Conservation (phyloP, 2,888 invertebrate species). For the Drosophila maculinotata region DNA sequence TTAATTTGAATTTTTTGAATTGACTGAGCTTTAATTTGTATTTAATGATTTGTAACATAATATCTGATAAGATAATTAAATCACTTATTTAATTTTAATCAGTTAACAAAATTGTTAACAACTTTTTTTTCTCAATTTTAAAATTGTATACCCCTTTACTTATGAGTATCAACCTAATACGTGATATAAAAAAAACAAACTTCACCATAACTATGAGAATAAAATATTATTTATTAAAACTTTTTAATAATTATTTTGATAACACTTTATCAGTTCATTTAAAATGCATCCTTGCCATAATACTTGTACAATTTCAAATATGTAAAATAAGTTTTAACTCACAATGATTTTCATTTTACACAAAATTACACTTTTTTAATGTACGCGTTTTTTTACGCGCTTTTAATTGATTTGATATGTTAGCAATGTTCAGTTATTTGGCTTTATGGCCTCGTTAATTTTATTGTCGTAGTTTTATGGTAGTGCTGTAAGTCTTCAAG, state of each 20-base stretch:
- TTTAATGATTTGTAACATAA: too few relatives aligned
- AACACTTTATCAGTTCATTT: background rate
- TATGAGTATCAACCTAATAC: too few relatives aligned
- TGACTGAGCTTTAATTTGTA: too few relatives aligned
- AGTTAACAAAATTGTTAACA: too few relatives aligned
- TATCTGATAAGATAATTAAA: too few relatives aligned
- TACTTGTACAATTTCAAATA: background rate
- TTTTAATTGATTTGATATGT: slow-evolving; percentile 42
- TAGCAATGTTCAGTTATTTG: slow-evolving; percentile 13
- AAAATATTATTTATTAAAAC: too few relatives aligned
- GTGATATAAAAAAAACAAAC: too few relatives aligned
- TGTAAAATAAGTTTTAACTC: slow-evolving; percentile 42
- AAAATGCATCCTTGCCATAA: background rate
- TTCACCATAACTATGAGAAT: too few relatives aligned
- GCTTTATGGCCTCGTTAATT: slow-evolving; percentile 32
- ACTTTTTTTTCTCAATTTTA: too few relatives aligned
- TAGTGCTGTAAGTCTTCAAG: slow-evolving; percentile 52
- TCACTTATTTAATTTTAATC: too few relatives aligned
- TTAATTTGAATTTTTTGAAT: too few relatives aligned
- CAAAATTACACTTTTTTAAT: slow-evolving; percentile 6
- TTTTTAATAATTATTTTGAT: background rate
- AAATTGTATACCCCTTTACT: too few relatives aligned
- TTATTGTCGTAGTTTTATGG: slow-evolving; percentile 25
- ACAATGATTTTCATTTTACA: slow-evolving; percentile 70
- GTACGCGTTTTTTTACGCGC: slow-evolving; percentile 8